Percentiles rank a stretch among this genome's conserved stretches.
phyloP scores from a whole-genome alignment of 1,140 invertebrate species.

The Brachionus asplanchnoidis region DNA sequence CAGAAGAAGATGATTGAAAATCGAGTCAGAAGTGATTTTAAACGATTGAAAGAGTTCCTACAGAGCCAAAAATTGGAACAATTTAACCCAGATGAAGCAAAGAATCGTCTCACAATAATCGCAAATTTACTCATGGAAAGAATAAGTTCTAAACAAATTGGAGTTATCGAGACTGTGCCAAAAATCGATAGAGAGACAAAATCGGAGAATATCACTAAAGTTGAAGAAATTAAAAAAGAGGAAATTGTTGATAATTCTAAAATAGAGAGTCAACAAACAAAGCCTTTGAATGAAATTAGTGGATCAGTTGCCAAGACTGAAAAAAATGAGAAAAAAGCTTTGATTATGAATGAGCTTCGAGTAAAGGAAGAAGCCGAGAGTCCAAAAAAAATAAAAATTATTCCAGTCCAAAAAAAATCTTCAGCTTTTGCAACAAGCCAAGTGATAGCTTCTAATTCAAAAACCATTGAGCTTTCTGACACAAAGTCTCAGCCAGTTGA shows the following conservation, averaged over 20 bases:
- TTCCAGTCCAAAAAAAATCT: not conserved
- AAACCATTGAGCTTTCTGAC: not conserved
- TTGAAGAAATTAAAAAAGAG: not conserved
- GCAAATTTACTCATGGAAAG: not conserved
- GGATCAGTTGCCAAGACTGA: not conserved
- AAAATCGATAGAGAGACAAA: not conserved
- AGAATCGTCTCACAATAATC: constrained; percentile 5
- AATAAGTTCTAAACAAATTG: not conserved
- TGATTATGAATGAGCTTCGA: not conserved
- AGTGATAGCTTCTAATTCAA: not conserved
- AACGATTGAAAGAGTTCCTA: not conserved
- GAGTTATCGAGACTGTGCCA: not conserved
- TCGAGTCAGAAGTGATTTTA: constrained; percentile 8
- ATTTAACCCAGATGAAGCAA: not conserved
- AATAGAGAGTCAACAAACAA: not conserved
- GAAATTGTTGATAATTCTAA: not conserved
- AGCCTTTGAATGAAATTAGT: not conserved
- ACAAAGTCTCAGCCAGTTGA: not conserved
- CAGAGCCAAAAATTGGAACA: constrained; percentile 33
- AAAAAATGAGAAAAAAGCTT: not conserved
- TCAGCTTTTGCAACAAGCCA: not conserved
- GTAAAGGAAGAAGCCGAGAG: not conserved
- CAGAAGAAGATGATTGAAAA: constrained; percentile 22
- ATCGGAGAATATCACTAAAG: not conserved
- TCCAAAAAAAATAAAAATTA: not conserved